A percentile compares a stretch with the other conserved stretches of the same genome.
phyloP scores from a whole-genome alignment of 2,113 vertebrate species.

The Dendropsophus ebraccatus region DNA sequence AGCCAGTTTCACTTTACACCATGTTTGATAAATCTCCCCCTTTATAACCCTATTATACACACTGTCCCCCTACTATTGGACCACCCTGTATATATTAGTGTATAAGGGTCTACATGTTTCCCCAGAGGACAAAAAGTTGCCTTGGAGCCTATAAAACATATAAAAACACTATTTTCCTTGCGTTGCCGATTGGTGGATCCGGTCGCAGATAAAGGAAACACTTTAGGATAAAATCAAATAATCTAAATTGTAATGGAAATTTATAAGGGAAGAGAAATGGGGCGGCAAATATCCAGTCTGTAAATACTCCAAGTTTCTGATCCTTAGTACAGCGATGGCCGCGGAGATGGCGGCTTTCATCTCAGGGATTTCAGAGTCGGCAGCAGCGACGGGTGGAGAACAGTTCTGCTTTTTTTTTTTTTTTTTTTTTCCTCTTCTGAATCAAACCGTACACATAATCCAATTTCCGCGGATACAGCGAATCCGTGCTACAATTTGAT shows the following conservation, averaged over 20 bases:
- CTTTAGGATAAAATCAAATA: background rate
- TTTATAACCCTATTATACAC: too few species aligned
- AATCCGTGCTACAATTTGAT: slow-evolving; percentile 42
- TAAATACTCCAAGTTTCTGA: background rate
- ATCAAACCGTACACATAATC: slow-evolving; percentile 37
- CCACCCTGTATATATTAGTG: too few species aligned
- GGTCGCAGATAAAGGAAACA: background rate
- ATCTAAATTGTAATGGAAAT: background rate
- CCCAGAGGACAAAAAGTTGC: background rate
- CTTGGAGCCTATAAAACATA: background rate
- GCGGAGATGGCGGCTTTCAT: background rate
- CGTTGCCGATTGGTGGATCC: background rate
- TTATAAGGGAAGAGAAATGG: background rate
- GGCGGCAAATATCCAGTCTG: background rate
- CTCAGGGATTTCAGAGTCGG: background rate
- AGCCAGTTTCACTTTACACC: too few species aligned
- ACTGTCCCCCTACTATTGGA: too few species aligned
- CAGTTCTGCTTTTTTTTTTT: slow-evolving; percentile 13
- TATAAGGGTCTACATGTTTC: background rate
- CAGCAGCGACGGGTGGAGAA: background rate
- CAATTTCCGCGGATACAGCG: slow-evolving; percentile 42
- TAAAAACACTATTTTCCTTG: background rate
- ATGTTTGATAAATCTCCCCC: too few species aligned
- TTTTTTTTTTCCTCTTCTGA: background rate
- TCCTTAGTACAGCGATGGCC: background rate